phyloP scores from a whole-genome alignment of 2,888 invertebrate genomes.

The Oxycera nigricornis region DNA sequence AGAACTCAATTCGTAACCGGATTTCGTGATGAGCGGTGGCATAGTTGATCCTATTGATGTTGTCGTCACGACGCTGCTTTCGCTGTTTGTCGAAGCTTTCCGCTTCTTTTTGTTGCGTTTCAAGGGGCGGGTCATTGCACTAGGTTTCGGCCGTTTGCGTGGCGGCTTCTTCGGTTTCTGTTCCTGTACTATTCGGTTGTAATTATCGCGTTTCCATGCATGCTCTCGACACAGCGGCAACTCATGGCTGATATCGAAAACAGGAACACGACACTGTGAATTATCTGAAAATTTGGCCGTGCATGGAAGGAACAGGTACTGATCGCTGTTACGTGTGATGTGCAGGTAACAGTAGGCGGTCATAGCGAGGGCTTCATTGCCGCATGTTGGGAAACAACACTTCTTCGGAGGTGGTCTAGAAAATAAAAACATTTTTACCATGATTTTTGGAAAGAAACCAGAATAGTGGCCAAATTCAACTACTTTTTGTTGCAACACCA shows the following conservation, averaged over 20 bases:
- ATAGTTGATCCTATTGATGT: not conserved
- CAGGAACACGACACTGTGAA: constrained; percentile 79
- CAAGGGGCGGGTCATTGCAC: constrained; percentile 65
- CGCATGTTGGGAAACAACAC: constrained; percentile 55
- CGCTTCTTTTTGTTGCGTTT: constrained; percentile 66
- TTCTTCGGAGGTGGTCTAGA: constrained; percentile 52
- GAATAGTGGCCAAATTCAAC: not conserved
- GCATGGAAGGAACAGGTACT: constrained; percentile 81
- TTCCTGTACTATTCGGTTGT: constrained; percentile 77
- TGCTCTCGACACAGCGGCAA: constrained; percentile 87
- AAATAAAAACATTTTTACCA: no score
- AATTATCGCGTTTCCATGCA: constrained; percentile 84
- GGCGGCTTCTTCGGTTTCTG: constrained; percentile 77
- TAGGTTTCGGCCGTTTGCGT: constrained; percentile 68
- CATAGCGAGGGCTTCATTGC: constrained; percentile 57
- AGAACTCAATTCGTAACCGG: constrained; percentile 18
- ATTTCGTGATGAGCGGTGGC: not conserved
- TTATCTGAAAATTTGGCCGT: constrained; percentile 80
- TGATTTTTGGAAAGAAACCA: no score
- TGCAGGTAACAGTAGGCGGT: constrained; percentile 84
- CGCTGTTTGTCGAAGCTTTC: constrained; percentile 52
- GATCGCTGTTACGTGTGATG: constrained; percentile 84
- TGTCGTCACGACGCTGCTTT: constrained; percentile 51
- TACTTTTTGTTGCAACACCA: no score
- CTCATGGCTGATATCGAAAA: constrained; percentile 79